A percentile compares a stretch with the other conserved stretches of the same genome.
Evolutionary conservation across 2,113 vertebrate species (phyloP).

Genomic region (Chaetorhynchus papuensis): DNA sequence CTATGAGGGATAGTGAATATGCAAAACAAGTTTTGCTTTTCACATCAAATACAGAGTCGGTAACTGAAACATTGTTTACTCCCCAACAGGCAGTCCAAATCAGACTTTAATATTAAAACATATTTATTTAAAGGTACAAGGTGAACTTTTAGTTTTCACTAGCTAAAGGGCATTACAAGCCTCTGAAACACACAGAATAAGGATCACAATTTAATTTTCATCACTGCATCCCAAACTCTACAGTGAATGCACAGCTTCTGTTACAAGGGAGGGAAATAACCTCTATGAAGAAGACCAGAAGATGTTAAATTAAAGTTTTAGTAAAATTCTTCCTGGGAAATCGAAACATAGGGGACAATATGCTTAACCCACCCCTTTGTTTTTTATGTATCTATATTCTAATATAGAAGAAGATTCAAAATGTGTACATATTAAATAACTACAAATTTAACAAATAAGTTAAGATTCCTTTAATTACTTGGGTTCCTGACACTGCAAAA

Average conservation of each 20-base stretch:
- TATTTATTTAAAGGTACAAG: background rate
- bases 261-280: background rate
- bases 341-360: background rate
- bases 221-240: background rate
- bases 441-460: background rate
- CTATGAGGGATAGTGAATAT: fast-evolving
- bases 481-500: background rate
- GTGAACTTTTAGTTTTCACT: background rate
- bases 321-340: background rate
- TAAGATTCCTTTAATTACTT: background rate
- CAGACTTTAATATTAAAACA: background rate
- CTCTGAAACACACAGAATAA: background rate
- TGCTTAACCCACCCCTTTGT: background rate
- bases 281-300: background rate
- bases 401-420: background rate
- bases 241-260: background rate
- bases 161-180: background rate
- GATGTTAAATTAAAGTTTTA: background rate
- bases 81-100: background rate
- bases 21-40: background rate
- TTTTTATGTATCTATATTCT: background rate
- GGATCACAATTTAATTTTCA: background rate
- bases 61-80: background rate
- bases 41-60: background rate
- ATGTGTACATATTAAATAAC: background rate